Conservation (phyloP, 2,888 invertebrate genomes). For the Trichogramma evanescens region DNA sequence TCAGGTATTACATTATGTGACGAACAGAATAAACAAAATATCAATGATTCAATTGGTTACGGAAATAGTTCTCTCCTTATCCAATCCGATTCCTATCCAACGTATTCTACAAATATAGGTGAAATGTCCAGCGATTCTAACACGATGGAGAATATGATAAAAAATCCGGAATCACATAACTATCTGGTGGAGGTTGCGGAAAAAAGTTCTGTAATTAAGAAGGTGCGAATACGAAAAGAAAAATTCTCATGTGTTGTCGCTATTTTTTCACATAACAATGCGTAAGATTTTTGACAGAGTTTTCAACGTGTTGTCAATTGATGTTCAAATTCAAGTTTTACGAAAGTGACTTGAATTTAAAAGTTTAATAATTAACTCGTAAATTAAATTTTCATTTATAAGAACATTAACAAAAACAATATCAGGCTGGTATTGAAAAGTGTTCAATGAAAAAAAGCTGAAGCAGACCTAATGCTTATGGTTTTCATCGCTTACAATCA, state of each 20-base stretch:
- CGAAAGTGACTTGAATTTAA: too few relatives aligned
- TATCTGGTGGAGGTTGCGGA: slow-evolving; percentile 33
- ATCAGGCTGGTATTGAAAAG: too few relatives aligned
- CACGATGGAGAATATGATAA: slow-evolving; percentile 32
- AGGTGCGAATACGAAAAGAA: slow-evolving; percentile 38
- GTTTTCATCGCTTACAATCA: too few relatives aligned
- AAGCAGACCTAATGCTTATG: too few relatives aligned
- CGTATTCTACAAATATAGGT: slow-evolving; percentile 40
- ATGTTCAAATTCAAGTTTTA: too few relatives aligned
- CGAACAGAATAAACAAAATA: slow-evolving; percentile 13
- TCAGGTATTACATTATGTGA: slow-evolving; percentile 18
- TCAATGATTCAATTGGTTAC: neutral
- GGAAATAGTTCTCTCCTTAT: slow-evolving; percentile 9
- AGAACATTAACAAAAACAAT: too few relatives aligned
- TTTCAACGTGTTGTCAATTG: too few relatives aligned
- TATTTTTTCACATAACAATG: too few relatives aligned
- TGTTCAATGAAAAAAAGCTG: too few relatives aligned
- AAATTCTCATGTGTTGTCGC: neutral
- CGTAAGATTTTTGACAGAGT: too few relatives aligned
- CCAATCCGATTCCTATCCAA: slow-evolving; percentile 22
- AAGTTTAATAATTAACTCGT: too few relatives aligned
- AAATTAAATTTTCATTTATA: too few relatives aligned
- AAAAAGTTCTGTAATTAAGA: slow-evolving; percentile 37
- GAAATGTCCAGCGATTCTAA: slow-evolving; percentile 33
- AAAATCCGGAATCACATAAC: slow-evolving; percentile 35